A percentile compares a stretch with the other conserved stretches of the same genome.
phyloP scores from a whole-genome alignment of 2,797 vertebrate species.

The Phrynocephalus forsythii region DNA sequence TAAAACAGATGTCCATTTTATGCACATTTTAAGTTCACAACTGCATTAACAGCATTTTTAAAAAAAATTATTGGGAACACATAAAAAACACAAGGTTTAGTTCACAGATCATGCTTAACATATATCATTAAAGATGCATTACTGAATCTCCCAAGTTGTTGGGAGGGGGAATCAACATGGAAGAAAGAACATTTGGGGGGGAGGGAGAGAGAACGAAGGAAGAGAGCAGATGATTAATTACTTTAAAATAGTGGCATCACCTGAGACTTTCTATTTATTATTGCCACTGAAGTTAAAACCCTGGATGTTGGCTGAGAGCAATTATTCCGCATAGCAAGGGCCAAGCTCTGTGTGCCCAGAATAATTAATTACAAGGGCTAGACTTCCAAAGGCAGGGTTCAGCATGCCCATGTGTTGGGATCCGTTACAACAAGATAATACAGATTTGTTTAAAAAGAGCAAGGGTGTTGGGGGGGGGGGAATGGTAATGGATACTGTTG shows the following conservation, averaged over 20 bases:
- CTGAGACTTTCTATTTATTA: slow-evolving; percentile 99
- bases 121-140: slow-evolving; percentile 99
- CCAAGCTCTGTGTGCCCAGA: slow-evolving; percentile 89
- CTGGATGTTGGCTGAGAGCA: slow-evolving; percentile 84
- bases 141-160: slow-evolving; percentile 89
- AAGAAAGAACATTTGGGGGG: slow-evolving; percentile 74
- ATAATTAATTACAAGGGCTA: slow-evolving; percentile 90
- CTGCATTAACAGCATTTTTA: not conserved
- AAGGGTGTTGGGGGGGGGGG: not conserved
- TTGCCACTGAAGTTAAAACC: slow-evolving; percentile 88
- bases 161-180: slow-evolving; percentile 76
- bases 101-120: slow-evolving; percentile 95
- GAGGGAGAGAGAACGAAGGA: slow-evolving; percentile 66
- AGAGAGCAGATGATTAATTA: slow-evolving; percentile 93
- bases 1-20: not conserved
- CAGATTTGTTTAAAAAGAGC: slow-evolving; percentile 64
- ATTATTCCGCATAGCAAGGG: slow-evolving; percentile 90
- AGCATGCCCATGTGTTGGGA: slow-evolving; percentile 83
- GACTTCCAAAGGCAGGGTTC: slow-evolving; percentile 86
- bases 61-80: not conserved
- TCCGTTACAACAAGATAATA: slow-evolving; percentile 81
- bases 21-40: slow-evolving; percentile 41
- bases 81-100: slow-evolving; percentile 82
- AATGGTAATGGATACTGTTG: slow-evolving; percentile 81
- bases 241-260: slow-evolving; percentile 95